Percentiles rank a stretch among this genome's conserved stretches.
These are phyloP conservation scores for Drosophila gaucha DNA, from an alignment of 2,888 invertebrate species.

Conservation along the genomic window DNA sequence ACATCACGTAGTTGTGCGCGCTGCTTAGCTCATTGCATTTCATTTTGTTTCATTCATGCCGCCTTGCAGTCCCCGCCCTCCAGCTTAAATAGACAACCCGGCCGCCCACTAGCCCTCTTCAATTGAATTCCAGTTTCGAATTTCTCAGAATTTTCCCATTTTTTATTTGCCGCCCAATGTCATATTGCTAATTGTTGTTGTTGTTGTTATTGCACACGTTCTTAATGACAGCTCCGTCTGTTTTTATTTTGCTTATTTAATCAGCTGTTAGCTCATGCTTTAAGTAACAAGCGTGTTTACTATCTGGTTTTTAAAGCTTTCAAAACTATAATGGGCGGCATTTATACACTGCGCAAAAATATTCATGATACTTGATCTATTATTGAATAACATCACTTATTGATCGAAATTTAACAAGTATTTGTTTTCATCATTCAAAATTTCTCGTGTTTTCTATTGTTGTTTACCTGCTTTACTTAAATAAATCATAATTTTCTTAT, in stretches of 20 bases:
- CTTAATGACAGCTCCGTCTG: conserved; percentile 7
- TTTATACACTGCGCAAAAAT: conserved; percentile 7
- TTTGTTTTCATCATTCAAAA: too few species aligned
- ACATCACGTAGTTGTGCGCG: conserved; percentile 22
- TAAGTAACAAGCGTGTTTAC: background rate
- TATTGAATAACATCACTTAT: too few species aligned
- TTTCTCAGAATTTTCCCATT: conserved; percentile 41
- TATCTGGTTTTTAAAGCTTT: conserved; percentile 18
- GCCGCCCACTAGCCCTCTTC: conserved; percentile 10
- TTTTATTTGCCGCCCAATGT: conserved; percentile 64
- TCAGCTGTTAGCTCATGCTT: conserved; percentile 32
- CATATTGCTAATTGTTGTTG: conserved; percentile 35
- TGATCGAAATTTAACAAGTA: too few species aligned
- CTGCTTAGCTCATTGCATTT: conserved; percentile 55
- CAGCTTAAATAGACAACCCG: background rate
- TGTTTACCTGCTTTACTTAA: too few species aligned
- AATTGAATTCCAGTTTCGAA: conserved; percentile 23
- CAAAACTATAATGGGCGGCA: conserved; percentile 10
- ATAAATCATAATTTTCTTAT: too few species aligned
- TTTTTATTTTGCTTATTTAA: conserved; percentile 10
- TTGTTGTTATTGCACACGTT: conserved; percentile 7
- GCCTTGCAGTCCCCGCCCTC: conserved; percentile 20
- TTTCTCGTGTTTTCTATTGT: too few species aligned
- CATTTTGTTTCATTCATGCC: conserved; percentile 64
- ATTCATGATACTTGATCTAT: too few species aligned